Evolutionary conservation across 2,797 vertebrate species (phyloP).

Genomic region (Protonibea diacanthus): DNA sequence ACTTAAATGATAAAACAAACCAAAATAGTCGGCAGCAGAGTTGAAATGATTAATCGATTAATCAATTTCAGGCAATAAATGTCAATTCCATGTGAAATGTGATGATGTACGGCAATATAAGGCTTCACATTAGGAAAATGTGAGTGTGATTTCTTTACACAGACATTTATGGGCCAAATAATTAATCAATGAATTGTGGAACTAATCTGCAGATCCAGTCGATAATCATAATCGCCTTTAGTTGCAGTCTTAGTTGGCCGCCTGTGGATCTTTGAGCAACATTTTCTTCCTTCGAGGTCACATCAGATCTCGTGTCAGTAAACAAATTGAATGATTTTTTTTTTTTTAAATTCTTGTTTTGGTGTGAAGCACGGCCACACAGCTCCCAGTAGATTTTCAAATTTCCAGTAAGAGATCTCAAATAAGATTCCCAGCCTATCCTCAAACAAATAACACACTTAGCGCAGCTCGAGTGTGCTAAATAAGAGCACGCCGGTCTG

Average conservation of each 20-base stretch:
- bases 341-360: neutral
- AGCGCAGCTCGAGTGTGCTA: neutral
- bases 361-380: too few species aligned
- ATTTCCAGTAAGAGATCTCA: neutral
- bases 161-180: neutral
- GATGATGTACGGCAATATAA: neutral
- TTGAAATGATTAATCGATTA: neutral
- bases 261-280: neutral
- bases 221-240: neutral
- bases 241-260: neutral
- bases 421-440: neutral
- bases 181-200: neutral
- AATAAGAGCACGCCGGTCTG: neutral
- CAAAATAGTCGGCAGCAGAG: neutral
- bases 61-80: neutral
- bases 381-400: neutral
- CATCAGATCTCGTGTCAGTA: neutral
- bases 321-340: neutral
- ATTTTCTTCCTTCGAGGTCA: neutral
- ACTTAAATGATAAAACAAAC: neutral
- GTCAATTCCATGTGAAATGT: neutral
- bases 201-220: neutral
- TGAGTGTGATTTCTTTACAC: neutral
- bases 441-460: constrained; percentile 6
- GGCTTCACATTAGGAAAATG: neutral